These are phyloP conservation scores for Neofelis nebulosa DNA, from an alignment of 2,113 vertebrate genomes.

Conservation along the genomic window DNA sequence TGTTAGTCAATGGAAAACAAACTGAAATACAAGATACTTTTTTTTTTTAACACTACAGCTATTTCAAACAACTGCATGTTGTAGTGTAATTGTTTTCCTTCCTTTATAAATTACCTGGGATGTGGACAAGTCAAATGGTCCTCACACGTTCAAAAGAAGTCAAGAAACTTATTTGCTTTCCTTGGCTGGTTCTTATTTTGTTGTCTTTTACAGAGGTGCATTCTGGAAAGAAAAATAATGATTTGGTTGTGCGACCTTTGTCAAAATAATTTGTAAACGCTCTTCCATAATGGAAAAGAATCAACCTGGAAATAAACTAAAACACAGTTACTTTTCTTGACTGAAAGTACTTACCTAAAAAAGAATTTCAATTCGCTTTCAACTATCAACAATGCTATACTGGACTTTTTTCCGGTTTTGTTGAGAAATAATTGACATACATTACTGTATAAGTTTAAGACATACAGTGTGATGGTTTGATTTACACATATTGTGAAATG, in stretches of 20 bases:
- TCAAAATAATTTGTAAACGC: conserved; percentile 65
- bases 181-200: conserved; percentile 32
- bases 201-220: conserved; percentile 15
- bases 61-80: not conserved
- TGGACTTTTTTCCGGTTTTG: not conserved
- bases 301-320: conserved; percentile 63
- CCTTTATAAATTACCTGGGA: not conserved
- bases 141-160: not conserved
- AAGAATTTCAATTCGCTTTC: conserved; percentile 55
- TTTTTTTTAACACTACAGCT: not conserved
- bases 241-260: conserved; percentile 26
- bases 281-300: conserved; percentile 58
- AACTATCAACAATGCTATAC: not conserved
- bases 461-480: not conserved
- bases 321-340: conserved; percentile 58
- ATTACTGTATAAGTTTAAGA: not conserved
- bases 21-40: not conserved
- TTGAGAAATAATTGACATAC: not conserved
- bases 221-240: conserved; percentile 54
- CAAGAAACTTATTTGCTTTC: conserved; percentile 50
- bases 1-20: not conserved
- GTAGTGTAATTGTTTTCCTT: not conserved
- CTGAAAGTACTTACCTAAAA: conserved; percentile 39
- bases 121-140: not conserved
- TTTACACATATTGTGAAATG: not conserved